Evolutionary conservation across 2,888 invertebrate species (phyloP), one percentile per base, ranked within the genome.

Genomic region (Pheosia tremula): DNA sequence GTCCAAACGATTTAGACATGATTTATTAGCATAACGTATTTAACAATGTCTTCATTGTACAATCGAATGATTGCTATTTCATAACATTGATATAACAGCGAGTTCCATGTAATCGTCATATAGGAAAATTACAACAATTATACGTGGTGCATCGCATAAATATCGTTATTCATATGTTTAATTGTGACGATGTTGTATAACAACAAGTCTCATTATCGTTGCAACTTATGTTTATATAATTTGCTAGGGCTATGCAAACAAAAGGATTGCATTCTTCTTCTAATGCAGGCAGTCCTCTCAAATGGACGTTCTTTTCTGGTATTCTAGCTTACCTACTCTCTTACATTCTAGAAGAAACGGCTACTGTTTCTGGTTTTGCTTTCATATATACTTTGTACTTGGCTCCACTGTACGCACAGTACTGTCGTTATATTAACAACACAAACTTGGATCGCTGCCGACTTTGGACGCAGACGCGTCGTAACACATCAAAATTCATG

Each of bases 71-170:
- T 55, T 50, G 56, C n/a, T 6, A 55, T 60, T 49, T 38, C 56
- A 56, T 60, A 56, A 60, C 50, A 56, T 59, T 54, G 24, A 59
- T 39, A 59, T 4, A 0, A 55, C 3, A n/a, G 49, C 39, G 24
- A 49, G 39, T 55, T 47, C 13, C 39, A 39, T 49, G 38, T 6
- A 55, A 59, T 47, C 37, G 10, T 56, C 10, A 11, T 3, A 47
- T 55, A 55, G 59, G 55, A 56, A 59, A 59, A 59, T 49, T 59
- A 59, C 59, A 13, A 24, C 50, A 13, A 43, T 41, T 41, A 41
- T 43, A 8, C 43, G 5, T 50, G 50, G 24, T 8, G 49, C 24
- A 24, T 24, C 50, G 24, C n/a, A 47, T 50, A 50, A 50, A 24
- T 50, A 47, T 47, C 47, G 24, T 50, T 24, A 24, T 50, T 50